Evolutionary conservation across 2,113 vertebrate genomes (phyloP).

Genomic region (Mus spicilegus): DNA sequence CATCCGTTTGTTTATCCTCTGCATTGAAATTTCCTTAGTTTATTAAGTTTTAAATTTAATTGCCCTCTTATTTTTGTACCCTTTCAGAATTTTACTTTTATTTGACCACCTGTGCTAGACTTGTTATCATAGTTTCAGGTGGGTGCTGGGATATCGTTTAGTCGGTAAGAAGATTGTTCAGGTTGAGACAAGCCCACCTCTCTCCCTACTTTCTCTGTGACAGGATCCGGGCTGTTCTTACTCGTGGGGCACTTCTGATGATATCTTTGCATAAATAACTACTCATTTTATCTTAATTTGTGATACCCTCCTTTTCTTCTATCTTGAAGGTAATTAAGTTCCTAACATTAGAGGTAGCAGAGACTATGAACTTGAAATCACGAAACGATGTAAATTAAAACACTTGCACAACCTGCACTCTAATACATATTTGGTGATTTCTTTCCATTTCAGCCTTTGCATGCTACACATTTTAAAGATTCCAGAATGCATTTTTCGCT

Average conservation of each 20-base stretch:
- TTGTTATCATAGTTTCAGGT: not conserved
- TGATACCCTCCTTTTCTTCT: not conserved
- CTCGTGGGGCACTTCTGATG: constrained; percentile 2
- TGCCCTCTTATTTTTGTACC: not conserved
- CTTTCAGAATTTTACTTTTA: constrained; percentile 25
- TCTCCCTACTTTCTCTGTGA: not conserved
- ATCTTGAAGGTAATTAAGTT: constrained; percentile 5
- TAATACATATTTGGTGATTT: not conserved
- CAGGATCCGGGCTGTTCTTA: not conserved
- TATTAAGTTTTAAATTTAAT: constrained; percentile 33
- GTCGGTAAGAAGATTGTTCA: not conserved
- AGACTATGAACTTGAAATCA: not conserved
- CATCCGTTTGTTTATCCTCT: not conserved
- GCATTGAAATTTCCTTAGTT: not conserved
- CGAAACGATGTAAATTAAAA: not conserved
- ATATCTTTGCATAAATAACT: constrained; percentile 10
- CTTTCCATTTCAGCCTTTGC: constrained; percentile 14
- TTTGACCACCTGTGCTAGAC: not conserved
- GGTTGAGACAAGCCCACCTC: not conserved
- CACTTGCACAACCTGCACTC: not conserved
- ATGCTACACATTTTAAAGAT: constrained; percentile 28
- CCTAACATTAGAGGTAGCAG: not conserved
- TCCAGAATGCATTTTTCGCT: not conserved
- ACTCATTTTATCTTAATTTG: constrained; percentile 20
- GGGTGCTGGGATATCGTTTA: not conserved